Evolutionary conservation across 2,113 vertebrate genomes (phyloP), one percentile per base, ranked within the genome.

Genomic region (Oriolus oriolus): DNA sequence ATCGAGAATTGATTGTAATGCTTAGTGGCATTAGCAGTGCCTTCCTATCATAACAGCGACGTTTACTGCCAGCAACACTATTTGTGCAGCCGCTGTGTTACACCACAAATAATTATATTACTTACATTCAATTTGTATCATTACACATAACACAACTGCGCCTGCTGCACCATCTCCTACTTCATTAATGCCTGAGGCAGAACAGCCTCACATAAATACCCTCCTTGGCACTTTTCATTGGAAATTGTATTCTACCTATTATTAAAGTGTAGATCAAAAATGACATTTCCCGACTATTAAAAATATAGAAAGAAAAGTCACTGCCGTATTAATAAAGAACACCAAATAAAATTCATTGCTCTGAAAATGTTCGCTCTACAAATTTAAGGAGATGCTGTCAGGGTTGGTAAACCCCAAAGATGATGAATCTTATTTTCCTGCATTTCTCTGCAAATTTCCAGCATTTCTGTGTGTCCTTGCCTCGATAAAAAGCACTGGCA

Each of bases 11-110:
- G 93, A 97, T 95, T 91, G 85, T 96, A 97, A 98, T 94, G 89
- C 65, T 95, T 80, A 41, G 86, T 93, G 96, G 95, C 94, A 74
- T 96, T 97, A 97, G 93, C 93, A 60, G 92, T 87, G 93, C 91
- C 88, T 96, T 92, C 96, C 94, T 81, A 94, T 96, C 94, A 92
- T 86, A 96, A 90, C 95, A 84, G 84, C 7, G 26, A 82, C 96
- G 92, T 98, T 98, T 97, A 96, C 93, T 96, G 94, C 96, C 97
- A 96, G 95, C 76, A 95, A 93, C 63, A 70, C 94, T 96, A 59
- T 96, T 97, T 96, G 95, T 82, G 92, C 95, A 93, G 95, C 88
- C 65, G 65, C 87, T 94, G 93, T 95, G 93, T 77, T 89, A 53
- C 37, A 84, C 78, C 90, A 93, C 76, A 91, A 74, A 59, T 94